phyloP scores from a whole-genome alignment of 2,797 vertebrate species.

The Parauchenoglanis punctatus region DNA sequence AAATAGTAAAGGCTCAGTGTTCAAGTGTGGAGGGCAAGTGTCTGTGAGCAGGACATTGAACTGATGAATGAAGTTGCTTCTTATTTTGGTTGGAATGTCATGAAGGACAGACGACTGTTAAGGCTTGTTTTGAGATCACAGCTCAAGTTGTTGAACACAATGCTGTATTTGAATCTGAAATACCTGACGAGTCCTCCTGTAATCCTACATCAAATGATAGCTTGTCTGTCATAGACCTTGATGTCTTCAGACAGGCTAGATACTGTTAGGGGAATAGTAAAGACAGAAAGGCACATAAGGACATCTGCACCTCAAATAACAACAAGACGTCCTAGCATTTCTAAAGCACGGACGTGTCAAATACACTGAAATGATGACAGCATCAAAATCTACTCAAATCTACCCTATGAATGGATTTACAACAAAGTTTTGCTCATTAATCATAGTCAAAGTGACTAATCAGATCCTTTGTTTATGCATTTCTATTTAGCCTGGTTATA shows the following conservation, averaged over 20 bases:
- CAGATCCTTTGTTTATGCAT: background rate
- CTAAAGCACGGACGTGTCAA: background rate
- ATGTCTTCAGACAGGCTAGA: constrained; percentile 95
- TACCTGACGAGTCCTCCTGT: constrained; percentile 88
- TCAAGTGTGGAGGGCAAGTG: constrained; percentile 45
- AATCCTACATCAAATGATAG: constrained; percentile 98
- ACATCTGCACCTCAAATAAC: background rate
- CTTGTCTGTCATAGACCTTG: constrained; percentile 96
- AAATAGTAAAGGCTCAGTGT: constrained; percentile 48
- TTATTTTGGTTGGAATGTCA: constrained; percentile 50
- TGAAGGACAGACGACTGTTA: background rate
- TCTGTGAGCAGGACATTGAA: constrained; percentile 36
- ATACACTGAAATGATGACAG: background rate
- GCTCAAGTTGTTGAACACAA: constrained; percentile 7
- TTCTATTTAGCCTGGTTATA: constrained; percentile 11
- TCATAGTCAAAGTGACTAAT: background rate
- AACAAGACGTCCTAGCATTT: background rate
- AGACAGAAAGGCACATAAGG: constrained; percentile 15
- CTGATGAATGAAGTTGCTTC: constrained; percentile 45
- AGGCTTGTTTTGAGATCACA: constrained; percentile 25
- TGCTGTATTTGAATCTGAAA: constrained; percentile 2
- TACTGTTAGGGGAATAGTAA: constrained; percentile 77
- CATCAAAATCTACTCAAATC: background rate
- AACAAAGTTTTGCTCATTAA: background rate
- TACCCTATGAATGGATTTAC: background rate